Conservation (phyloP, 1,140 invertebrate species). For the Drosophila albomicans region DNA sequence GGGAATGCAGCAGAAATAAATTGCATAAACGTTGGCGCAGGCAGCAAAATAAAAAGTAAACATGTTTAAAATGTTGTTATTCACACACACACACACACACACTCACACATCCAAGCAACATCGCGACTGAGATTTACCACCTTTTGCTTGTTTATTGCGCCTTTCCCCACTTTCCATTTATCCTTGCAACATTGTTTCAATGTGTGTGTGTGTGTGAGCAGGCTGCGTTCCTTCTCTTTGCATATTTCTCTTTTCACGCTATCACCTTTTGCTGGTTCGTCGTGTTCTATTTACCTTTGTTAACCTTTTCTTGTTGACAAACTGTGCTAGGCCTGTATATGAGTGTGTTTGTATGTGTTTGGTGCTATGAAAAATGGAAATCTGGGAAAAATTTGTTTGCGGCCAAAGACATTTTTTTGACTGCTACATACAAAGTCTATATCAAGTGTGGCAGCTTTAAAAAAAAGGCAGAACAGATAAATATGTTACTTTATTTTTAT, state of each 20-base stretch:
- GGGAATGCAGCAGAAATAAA: conserved; percentile 71
- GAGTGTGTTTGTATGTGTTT: conserved; percentile 2
- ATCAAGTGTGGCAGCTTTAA: not conserved
- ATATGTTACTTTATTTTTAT: too few species aligned
- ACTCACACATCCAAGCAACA: conserved; percentile 46
- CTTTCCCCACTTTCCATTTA: conserved; percentile 13
- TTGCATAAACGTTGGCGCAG: conserved; percentile 69
- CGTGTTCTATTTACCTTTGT: conserved; percentile 79
- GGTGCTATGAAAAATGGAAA: conserved; percentile 68
- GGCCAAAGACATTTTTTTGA: conserved; percentile 51
- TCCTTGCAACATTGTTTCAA: conserved; percentile 58
- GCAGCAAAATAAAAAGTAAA: conserved; percentile 72
- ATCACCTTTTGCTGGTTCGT: conserved; percentile 51
- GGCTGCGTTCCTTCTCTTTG: conserved; percentile 33
- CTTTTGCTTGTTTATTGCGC: conserved; percentile 38
- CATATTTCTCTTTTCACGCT: conserved; percentile 44
- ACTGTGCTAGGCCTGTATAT: conserved; percentile 36
- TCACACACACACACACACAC: conserved; percentile 63
- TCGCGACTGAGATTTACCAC: conserved; percentile 33
- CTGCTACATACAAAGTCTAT: conserved; percentile 12
- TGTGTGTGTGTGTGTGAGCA: conserved; percentile 8
- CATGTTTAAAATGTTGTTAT: conserved; percentile 83
- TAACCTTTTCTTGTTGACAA: conserved; percentile 78
- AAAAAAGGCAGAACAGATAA: not conserved
- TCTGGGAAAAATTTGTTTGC: conserved; percentile 71